These are phyloP conservation scores for Brachyptera risi DNA, from an alignment of 2,888 invertebrate species.

Conservation along the genomic window DNA sequence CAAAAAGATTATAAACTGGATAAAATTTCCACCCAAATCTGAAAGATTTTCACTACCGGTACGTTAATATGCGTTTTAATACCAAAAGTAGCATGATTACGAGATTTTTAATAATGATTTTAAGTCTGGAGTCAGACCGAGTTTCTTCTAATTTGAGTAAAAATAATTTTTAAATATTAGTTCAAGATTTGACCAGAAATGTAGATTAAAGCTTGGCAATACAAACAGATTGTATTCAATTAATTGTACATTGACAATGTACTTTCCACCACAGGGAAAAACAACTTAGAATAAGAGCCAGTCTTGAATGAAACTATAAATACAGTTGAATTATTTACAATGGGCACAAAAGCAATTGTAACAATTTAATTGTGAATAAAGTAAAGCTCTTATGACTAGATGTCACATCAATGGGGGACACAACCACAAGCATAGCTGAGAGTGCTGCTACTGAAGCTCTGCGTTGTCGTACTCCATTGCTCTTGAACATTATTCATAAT, in stretches of 20 bases:
- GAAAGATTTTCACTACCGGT: neutral
- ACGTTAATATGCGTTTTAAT: neutral
- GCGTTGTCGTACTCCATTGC: too few species aligned
- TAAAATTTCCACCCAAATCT: constrained; percentile 3
- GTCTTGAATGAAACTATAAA: constrained; percentile 8
- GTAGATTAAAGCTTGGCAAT: constrained; percentile 11
- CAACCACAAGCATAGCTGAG: too few species aligned
- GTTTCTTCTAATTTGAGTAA: constrained; percentile 16
- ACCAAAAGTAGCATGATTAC: constrained; percentile 7
- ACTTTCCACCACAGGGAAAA: neutral
- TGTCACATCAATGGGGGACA: too few species aligned
- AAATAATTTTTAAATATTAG: constrained; percentile 8
- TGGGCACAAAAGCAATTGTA: neutral
- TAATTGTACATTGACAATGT: neutral
- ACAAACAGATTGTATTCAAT: neutral
- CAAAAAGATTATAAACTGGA: neutral
- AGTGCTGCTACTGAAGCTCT: too few species aligned
- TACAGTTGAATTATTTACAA: neutral
- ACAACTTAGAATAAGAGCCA: constrained; percentile 1
- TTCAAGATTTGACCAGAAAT: constrained; percentile 5
- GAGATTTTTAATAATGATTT: constrained; percentile 3
- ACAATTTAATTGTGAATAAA: too few species aligned
- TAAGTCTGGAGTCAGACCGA: constrained; percentile 14
- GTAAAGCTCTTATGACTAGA: too few species aligned
- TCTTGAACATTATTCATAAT: too few species aligned